phyloP scores from a whole-genome alignment of 2,888 invertebrate species.

The Balanococcus diminutus region DNA sequence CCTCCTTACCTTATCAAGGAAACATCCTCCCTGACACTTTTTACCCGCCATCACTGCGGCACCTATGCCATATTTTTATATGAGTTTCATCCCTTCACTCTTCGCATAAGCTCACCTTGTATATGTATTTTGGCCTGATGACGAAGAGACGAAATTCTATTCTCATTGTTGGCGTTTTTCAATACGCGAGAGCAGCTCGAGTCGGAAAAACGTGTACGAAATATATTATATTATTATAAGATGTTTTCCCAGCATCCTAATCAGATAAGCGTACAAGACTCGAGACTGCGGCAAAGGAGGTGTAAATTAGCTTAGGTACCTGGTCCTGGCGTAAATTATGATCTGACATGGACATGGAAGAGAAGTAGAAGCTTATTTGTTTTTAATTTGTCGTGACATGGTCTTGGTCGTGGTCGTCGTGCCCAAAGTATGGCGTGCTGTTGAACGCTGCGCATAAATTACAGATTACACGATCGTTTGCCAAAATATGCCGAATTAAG shows the following conservation, averaged over 20 bases:
- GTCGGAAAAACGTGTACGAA: slow-evolving; percentile 2
- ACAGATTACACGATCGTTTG: slow-evolving; percentile 19
- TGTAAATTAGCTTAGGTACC: neutral
- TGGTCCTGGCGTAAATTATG: neutral
- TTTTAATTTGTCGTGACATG: slow-evolving; percentile 11
- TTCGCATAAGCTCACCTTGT: neutral
- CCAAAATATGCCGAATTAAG: slow-evolving; percentile 33
- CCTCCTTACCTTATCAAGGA: neutral
- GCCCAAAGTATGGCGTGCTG: neutral
- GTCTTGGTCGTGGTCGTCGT: too few species aligned
- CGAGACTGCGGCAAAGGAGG: neutral
- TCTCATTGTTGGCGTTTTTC: neutral
- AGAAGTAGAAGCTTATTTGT: neutral
- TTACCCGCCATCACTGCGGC: neutral
- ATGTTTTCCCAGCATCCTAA: too few species aligned
- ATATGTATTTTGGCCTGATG: neutral
- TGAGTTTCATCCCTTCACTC: neutral
- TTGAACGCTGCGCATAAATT: neutral
- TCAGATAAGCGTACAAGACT: too few species aligned
- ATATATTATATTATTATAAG: neutral
- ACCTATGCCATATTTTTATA: neutral
- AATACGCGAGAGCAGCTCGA: neutral
- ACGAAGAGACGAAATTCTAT: neutral
- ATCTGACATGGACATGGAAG: neutral
- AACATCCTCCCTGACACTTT: neutral